Conservation (phyloP, 2,888 invertebrate species). For the Rhynchonema sp. region DNA sequence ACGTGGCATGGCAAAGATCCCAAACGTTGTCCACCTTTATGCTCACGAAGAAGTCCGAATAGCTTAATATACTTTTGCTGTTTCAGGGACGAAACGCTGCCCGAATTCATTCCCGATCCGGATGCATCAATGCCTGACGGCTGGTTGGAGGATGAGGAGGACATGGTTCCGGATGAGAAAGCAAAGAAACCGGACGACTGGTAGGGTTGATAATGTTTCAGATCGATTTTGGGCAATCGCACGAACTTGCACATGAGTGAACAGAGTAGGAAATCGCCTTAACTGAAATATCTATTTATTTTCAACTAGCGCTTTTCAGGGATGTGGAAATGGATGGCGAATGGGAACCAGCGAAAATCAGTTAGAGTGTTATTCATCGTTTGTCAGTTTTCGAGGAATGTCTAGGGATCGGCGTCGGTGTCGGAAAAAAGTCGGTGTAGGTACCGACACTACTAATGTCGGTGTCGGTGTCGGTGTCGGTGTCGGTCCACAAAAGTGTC, state of each 20-base stretch:
- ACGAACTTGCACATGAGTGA: too few relatives aligned
- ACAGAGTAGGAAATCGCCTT: too few relatives aligned
- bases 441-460: too few relatives aligned
- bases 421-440: too few relatives aligned
- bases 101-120: conserved; percentile 55
- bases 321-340: conserved; percentile 95
- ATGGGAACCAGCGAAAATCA: conserved; percentile 81
- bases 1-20: neutral
- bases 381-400: neutral
- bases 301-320: conserved; percentile 31
- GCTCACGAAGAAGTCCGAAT: too few relatives aligned
- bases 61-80: too few relatives aligned
- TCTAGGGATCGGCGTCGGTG: too few relatives aligned
- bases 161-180: conserved; percentile 58
- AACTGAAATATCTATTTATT: neutral
- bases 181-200: conserved; percentile 78
- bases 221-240: too few relatives aligned
- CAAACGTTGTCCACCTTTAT: neutral
- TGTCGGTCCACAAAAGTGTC: too few relatives aligned
- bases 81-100: conserved; percentile 64
- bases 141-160: conserved; percentile 41
- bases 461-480: too few relatives aligned
- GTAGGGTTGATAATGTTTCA: conserved; percentile 25
- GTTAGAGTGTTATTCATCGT: conserved; percentile 14
- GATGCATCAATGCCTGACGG: conserved; percentile 68